These are phyloP conservation scores for Microplitis demolitor DNA, from an alignment of 1,140 invertebrate genomes.

Conservation along the genomic window DNA sequence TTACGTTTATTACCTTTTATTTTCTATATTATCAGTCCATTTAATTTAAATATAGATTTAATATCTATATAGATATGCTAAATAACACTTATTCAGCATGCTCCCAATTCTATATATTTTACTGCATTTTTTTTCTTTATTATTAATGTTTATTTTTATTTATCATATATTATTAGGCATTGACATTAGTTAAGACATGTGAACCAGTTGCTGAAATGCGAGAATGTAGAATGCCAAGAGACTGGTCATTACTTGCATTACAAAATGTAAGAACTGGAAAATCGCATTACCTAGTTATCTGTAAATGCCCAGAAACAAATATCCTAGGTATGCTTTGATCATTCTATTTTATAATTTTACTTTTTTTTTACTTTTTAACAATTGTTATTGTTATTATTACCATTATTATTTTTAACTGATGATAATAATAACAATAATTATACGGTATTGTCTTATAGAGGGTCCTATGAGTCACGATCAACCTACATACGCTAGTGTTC, in stretches of 20 bases:
- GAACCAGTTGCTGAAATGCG: constrained; percentile 88
- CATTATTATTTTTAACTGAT: not conserved
- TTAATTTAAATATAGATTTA: not conserved
- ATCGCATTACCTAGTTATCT: constrained; percentile 92
- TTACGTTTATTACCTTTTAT: not conserved
- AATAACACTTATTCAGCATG: constrained; percentile 73
- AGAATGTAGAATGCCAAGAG: constrained; percentile 82
- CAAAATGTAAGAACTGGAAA: constrained; percentile 92
- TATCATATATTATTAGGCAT: constrained; percentile 64
- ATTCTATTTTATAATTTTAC: not conserved
- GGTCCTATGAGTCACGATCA: constrained; percentile 93
- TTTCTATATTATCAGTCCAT: not conserved
- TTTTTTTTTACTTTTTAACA: not conserved
- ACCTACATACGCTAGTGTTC: constrained; percentile 90
- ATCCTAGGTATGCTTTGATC: constrained; percentile 72
- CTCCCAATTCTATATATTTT: not conserved
- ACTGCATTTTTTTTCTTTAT: not conserved
- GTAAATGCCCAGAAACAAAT: constrained; percentile 83
- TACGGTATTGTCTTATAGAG: constrained; percentile 63
- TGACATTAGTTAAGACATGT: constrained; percentile 91
- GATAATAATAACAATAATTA: not conserved
- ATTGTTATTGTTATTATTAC: not conserved
- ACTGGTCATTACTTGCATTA: constrained; percentile 89
- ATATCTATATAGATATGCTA: not conserved
- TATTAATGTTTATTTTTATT: no score